Conservation (phyloP, 2,113 vertebrate species). For the Caloenas nicobarica region DNA sequence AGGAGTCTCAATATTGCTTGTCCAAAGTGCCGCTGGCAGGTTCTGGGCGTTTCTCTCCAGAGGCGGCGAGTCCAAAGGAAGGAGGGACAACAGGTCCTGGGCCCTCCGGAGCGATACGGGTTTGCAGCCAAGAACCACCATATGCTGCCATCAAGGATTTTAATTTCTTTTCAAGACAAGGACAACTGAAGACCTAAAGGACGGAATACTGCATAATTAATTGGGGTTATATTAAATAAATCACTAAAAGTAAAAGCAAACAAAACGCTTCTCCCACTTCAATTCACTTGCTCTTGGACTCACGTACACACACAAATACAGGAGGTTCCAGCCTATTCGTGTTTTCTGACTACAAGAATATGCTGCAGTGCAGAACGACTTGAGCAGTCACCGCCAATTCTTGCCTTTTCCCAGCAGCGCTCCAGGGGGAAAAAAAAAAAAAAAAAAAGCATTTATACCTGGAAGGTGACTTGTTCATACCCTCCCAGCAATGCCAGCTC, state of each 20-base stretch:
- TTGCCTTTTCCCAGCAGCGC: neutral
- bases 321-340: neutral
- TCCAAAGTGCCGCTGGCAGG: neutral
- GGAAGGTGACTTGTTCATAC: neutral
- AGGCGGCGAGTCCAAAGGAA: neutral
- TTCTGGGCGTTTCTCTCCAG: neutral
- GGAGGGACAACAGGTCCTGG: neutral
- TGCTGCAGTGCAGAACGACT: neutral
- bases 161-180: neutral
- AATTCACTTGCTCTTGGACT: neutral
- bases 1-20: neutral
- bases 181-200: neutral
- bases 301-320: neutral
- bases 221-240: neutral
- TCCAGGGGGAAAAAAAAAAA: neutral
- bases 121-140: neutral
- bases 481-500: neutral
- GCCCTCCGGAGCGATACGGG: too few relatives aligned
- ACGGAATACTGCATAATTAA: accelerated
- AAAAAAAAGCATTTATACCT: neutral
- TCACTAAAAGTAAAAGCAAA: neutral
- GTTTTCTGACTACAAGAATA: neutral
- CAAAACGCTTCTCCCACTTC: neutral
- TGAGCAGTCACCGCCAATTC: neutral
- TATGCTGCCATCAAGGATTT: neutral